phyloP scores from a whole-genome alignment of 1,140 invertebrate genomes.

The Megalopta genalis region DNA sequence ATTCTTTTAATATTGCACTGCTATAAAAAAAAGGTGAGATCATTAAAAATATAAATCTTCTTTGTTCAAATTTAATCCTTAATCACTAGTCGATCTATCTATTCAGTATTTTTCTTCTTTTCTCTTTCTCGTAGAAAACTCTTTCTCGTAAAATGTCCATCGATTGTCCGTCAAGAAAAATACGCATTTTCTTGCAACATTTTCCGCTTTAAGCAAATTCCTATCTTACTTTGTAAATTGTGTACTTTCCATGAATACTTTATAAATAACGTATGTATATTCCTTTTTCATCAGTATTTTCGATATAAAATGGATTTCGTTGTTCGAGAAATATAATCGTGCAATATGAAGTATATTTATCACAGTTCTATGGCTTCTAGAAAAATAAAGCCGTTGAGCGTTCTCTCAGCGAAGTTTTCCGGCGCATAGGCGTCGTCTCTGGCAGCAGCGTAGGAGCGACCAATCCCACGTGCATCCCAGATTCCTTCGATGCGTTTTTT shows the following conservation, averaged over 20 bases:
- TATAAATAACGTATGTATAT: too few relatives aligned
- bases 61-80: not conserved
- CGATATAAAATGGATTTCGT: not conserved
- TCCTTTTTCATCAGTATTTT: too few relatives aligned
- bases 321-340: not conserved
- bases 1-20: not conserved
- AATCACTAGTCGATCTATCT: not conserved
- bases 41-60: not conserved
- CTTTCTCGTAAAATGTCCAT: not conserved
- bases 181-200: not conserved
- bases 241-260: not conserved
- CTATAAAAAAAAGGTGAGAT: too few relatives aligned
- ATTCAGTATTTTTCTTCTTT: not conserved
- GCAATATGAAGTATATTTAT: not conserved
- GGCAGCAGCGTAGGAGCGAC: slow-evolving; percentile 1
- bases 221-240: not conserved
- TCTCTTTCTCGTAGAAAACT: not conserved
- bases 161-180: not conserved
- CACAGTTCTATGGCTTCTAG: not conserved
- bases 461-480: slow-evolving; percentile 27
- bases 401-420: slow-evolving; percentile 16
- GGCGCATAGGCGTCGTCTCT: slow-evolving; percentile 7
- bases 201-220: not conserved
- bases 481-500: not conserved
- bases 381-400: not conserved